Evolutionary conservation across 92 coral and sea anemone species (phyloP).

Genomic region (Chrysogorgia sp.): DNA sequence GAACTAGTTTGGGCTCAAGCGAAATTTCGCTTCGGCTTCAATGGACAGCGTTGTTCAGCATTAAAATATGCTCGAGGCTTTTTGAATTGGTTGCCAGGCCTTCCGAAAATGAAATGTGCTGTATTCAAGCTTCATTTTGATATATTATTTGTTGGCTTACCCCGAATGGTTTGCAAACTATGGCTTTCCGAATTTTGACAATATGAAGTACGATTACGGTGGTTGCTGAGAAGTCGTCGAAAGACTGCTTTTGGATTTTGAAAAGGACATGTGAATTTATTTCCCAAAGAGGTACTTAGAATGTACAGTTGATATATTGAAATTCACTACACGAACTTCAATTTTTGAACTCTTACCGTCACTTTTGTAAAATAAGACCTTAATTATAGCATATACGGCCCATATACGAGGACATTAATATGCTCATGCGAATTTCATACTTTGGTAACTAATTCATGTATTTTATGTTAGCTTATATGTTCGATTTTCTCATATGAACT

Average conservation of each 20-base stretch:
- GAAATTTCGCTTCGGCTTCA: background rate
- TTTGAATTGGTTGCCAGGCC: background rate
- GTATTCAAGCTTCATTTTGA: conserved; percentile 10
- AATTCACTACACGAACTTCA: background rate
- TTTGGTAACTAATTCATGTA: background rate
- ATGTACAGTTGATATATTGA: conserved; percentile 1
- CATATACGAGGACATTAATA: background rate
- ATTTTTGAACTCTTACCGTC: background rate
- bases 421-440: background rate
- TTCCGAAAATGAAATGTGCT: background rate
- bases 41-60: conserved; percentile 15
- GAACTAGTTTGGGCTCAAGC: background rate
- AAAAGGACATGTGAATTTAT: conserved; percentile 20
- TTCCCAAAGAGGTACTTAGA: background rate
- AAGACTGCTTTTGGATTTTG: background rate
- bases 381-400: background rate
- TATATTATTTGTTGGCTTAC: background rate
- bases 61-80: conserved; percentile 28
- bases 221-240: background rate
- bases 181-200: background rate
- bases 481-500: background rate
- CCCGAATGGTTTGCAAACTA: background rate
- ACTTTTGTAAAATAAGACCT: conserved; percentile 9
- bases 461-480: conserved; percentile 17
- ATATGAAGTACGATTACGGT: background rate